Conservation (phyloP, 2,888 invertebrate genomes). For the Hymenopus coronatus region DNA sequence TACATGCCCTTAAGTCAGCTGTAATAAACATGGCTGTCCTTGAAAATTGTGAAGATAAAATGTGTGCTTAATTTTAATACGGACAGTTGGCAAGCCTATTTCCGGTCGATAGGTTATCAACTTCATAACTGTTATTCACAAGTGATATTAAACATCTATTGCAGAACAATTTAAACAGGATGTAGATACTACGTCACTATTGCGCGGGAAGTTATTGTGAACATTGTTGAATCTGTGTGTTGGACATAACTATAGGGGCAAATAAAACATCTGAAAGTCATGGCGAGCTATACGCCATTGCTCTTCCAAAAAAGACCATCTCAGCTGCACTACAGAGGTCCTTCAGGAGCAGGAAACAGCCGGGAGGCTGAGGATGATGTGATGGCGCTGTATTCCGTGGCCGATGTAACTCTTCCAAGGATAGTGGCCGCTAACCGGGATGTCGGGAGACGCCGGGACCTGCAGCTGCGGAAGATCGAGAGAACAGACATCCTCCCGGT, state of each 20-base stretch:
- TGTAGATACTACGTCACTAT: no score
- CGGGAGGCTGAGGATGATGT: slow-evolving; percentile 26
- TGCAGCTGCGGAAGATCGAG: slow-evolving; percentile 24
- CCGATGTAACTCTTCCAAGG: slow-evolving; percentile 30
- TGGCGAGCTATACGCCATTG: slow-evolving; percentile 34
- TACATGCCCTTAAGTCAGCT: no score
- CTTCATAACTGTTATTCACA: no score
- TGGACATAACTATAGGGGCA: neutral
- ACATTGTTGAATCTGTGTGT: no score
- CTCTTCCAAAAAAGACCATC: slow-evolving; percentile 30
- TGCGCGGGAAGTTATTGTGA: no score
- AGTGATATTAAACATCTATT: no score
- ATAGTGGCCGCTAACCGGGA: slow-evolving; percentile 18
- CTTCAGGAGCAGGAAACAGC: neutral
- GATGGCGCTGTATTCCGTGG: slow-evolving; percentile 27
- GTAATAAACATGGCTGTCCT: no score
- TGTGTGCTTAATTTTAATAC: no score
- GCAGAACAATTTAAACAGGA: no score
- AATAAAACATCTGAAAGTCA: neutral
- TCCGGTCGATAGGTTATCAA: no score
- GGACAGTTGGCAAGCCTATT: no score
- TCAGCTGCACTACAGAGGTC: slow-evolving; percentile 6
- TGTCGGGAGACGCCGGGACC: slow-evolving; percentile 22
- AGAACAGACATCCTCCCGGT: slow-evolving; percentile 26
- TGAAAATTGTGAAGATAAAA: no score